phyloP scores from a whole-genome alignment of 2,797 vertebrate species.

The Botia kubotai region DNA sequence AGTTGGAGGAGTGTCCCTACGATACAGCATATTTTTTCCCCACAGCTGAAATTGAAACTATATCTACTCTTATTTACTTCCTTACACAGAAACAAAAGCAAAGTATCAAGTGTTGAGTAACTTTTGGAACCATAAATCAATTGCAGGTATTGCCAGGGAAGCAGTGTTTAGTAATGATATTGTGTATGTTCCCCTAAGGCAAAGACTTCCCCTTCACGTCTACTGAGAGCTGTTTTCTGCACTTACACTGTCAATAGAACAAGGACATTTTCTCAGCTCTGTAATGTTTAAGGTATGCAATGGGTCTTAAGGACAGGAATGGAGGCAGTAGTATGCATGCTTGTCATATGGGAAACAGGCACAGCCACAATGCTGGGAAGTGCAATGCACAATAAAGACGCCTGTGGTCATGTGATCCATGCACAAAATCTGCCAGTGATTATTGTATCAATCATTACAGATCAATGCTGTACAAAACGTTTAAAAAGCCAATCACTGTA shows the following conservation, averaged over 20 bases:
- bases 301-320: background rate
- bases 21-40: background rate
- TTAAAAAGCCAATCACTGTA: background rate
- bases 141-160: conserved; percentile 35
- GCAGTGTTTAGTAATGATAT: conserved; percentile 40
- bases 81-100: conserved; percentile 21
- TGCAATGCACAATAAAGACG: conserved; percentile 66
- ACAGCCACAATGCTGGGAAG: background rate
- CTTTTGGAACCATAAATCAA: background rate
- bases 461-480: conserved; percentile 8
- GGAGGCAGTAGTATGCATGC: conserved; percentile 52
- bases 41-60: conserved; percentile 14
- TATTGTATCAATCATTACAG: conserved; percentile 54
- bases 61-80: background rate
- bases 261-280: conserved; percentile 11
- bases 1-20: too few species aligned
- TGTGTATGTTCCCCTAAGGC: conserved; percentile 11
- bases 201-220: conserved; percentile 28
- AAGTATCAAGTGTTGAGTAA: conserved; percentile 18
- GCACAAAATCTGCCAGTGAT: background rate
- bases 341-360: conserved; percentile 64
- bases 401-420: conserved; percentile 68
- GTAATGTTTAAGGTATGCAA: conserved; percentile 1
- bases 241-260: conserved; percentile 21
- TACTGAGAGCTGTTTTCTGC: background rate